Evolutionary conservation across 2,113 vertebrate species (phyloP).

Genomic region (Nicator chloris): DNA sequence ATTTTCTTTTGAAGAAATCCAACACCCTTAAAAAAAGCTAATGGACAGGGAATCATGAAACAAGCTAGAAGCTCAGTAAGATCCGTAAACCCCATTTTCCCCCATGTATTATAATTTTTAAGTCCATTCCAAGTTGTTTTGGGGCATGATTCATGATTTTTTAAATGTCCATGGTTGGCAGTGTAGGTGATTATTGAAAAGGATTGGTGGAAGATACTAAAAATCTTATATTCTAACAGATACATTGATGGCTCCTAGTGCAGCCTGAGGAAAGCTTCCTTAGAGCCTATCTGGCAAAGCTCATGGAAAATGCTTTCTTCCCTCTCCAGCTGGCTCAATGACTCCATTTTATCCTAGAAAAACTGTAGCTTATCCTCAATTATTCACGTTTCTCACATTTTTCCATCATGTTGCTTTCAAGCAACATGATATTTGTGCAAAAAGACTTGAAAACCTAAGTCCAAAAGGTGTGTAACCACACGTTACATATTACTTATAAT

Average conservation of each 20-base stretch:
- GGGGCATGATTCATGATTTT: not conserved
- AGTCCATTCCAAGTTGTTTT: not conserved
- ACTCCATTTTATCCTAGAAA: not conserved
- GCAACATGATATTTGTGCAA: not conserved
- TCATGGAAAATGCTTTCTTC: not conserved
- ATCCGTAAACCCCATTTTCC: not conserved
- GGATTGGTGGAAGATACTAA: not conserved
- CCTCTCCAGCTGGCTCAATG: constrained; percentile 29
- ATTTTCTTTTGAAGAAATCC: not conserved
- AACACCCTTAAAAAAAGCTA: not conserved
- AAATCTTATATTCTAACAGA: not conserved
- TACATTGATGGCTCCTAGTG: not conserved
- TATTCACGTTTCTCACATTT: constrained; percentile 12
- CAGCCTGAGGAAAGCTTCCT: not conserved
- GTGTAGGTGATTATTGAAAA: not conserved
- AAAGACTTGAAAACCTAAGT: not conserved
- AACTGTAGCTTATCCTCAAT: not conserved
- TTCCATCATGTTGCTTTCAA: not conserved
- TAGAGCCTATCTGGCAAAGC: not conserved
- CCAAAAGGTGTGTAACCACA: not conserved
- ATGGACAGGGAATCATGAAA: not conserved
- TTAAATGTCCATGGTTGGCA: not conserved
- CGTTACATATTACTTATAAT: not conserved
- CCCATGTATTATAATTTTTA: not conserved
- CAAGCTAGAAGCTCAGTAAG: not conserved